Base-by-base conservation (phyloP, 2,797 vertebrate species). In the Poecilia velifera region DNA sequence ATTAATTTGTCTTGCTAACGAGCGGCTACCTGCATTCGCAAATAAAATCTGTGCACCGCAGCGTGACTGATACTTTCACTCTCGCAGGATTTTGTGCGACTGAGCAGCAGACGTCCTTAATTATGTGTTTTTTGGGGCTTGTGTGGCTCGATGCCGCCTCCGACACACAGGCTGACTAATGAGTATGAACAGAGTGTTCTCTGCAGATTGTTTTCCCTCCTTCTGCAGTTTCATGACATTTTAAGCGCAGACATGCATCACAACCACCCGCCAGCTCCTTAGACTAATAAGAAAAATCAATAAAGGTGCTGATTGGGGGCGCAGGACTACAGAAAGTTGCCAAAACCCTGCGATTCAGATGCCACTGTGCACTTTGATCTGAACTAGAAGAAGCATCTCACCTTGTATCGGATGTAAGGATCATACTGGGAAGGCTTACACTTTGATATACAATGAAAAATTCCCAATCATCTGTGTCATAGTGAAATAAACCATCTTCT, bases 181-280 rank as follows among this genome's bases (percentile, higher is more conserved):
- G 78, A 84, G 84, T 79, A 85, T 91, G 91, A 89, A 90, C 93
- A 82, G 78, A 86, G 82, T 87, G 92, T 92, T 87, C 91, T 90
- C 76, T 76, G 76, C 78, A 91, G 88, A 89, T 88, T 90, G 80
- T 77, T 89, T 91, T 91, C 89, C 82, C 93, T 93, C 87, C 88
- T 91, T 92, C 88, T 86, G 88, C 90, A 90, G 86, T 90, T 93
- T 88, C 86, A 82, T 90, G 90, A 92, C 91, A 93, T 94, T 93
- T 89, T 92, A 89, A 88, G 85, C 89, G 90, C 90, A 90, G 80
- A 81, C 89, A 85, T 92, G 92, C 88, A 91, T 93, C 92, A 92
- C 84, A 87, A 81, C 75, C 91, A 84, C 90, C 89, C 88, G 78
- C 76, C 90, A 88, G 84, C 78, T 89, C 76, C 72, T 83, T 62